Percentiles rank a stretch among this genome's conserved stretches.
These are phyloP conservation scores for Platygyra sinensis DNA, from an alignment of 64 coral and sea anemone species.

Conservation along the genomic window DNA sequence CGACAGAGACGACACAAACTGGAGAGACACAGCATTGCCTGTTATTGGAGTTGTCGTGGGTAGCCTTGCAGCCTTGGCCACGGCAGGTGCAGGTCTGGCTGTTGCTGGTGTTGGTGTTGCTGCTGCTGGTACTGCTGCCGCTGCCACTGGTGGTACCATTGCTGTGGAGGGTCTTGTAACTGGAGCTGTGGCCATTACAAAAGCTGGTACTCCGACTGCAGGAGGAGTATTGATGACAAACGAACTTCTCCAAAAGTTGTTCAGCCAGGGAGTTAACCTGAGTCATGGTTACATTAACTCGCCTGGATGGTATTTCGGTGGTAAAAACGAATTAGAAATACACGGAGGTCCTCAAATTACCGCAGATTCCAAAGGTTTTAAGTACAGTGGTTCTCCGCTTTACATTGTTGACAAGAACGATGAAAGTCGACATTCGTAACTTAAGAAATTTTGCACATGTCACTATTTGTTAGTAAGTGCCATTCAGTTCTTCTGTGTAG, in stretches of 20 bases:
- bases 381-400: background rate
- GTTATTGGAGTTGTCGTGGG: background rate
- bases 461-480: no score
- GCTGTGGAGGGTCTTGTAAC: no score
- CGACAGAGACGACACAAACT: slow-evolving; percentile 21
- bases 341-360: slow-evolving; percentile 8
- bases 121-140: background rate
- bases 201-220: background rate
- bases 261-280: background rate
- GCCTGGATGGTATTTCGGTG: slow-evolving; percentile 15
- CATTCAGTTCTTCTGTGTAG: no score
- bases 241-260: background rate
- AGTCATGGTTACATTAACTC: background rate
- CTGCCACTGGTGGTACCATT: background rate
- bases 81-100: background rate
- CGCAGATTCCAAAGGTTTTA: no score
- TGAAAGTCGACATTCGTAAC: background rate
- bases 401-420: background rate
- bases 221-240: slow-evolving; percentile 3
- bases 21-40: slow-evolving; percentile 29
- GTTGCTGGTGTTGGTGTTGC: background rate
- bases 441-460: no score
- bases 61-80: background rate
- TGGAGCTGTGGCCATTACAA: no score
- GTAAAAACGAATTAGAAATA: background rate